Base-by-base conservation (phyloP, 2,888 invertebrate genomes). In the Thysanoteuthis rhombus region DNA sequence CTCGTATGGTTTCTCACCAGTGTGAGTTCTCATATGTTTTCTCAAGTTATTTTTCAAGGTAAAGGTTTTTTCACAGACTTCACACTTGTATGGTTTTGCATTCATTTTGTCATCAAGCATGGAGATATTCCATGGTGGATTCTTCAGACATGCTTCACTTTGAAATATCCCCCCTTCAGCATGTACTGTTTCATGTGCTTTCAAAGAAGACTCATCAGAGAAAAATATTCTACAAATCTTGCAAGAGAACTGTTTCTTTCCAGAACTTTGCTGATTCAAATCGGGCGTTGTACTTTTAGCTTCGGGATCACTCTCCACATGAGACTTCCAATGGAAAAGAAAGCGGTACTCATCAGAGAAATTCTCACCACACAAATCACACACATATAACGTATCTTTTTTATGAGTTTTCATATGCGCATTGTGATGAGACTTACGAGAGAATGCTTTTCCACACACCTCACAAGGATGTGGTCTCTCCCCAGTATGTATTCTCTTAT, bases 1-100 rank as follows among this genome's bases (percentile, higher is more conserved):
- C n/a, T 28, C 16, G 19, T 58, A 92, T 5, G 93, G 93, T 38
- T 93, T 93, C 58, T 93, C 58, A 19, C 93, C 93, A 5, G 58
- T 93, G 58, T 93, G 93, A 47, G 39, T 93, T 10, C 93, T 25
- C 93, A 58, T 52, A 1, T 93, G 93, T 38, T 39, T 93, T 16
- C 36, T 19, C 36, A 93, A 58, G 58, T 93, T 47, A 52, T 38
- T 93, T 12, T 58, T 58, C 39, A 45, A 25, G 25, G 38, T 58
- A 47, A 93, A 93, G 28, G 47, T 16, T 58, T 93, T 93, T 28
- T 52, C 93, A 93, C 93, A 93, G 10, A 58, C n/a, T 93, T 93
- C 93, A n/a, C 91, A 91, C 22, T 91, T 91, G 91, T 91, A 32
- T 39, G 16, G 36, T 42, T 91, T 91, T 22, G 6, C 39, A 32